Conservation (phyloP, 1,140 invertebrate species). For the Orussus abietinus region DNA sequence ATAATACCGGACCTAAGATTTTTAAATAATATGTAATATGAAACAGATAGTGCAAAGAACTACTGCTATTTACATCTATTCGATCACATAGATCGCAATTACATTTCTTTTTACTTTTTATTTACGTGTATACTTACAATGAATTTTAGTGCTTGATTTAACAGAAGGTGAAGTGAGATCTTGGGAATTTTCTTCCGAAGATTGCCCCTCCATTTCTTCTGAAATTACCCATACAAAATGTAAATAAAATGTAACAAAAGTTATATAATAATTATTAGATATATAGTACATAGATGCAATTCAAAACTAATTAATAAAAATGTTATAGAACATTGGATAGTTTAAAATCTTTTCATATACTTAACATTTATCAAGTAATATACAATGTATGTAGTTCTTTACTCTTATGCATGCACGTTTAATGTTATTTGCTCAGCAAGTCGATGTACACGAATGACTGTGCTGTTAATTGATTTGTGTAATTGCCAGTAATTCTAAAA, state of each 20-base stretch:
- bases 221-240: constrained; percentile 7
- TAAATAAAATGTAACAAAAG: constrained; percentile 4
- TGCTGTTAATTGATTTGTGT: too few species aligned
- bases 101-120: constrained; percentile 4
- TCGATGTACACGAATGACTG: too few species aligned
- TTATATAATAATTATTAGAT: not conserved
- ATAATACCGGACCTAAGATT: constrained; percentile 29
- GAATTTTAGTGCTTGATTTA: constrained; percentile 22
- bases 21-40: not conserved
- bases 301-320: not conserved
- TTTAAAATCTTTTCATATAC: too few species aligned
- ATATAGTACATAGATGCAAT: constrained; percentile 4
- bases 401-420: too few species aligned
- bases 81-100: not conserved
- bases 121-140: constrained; percentile 19
- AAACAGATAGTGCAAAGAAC: not conserved
- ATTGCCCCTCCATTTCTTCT: constrained; percentile 26
- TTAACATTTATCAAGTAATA: too few species aligned
- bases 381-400: too few species aligned
- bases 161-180: constrained; percentile 19
- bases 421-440: too few species aligned
- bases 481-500: too few species aligned
- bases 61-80: not conserved
- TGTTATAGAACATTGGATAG: not conserved
- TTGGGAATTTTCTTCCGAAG: constrained; percentile 26